Evolutionary conservation across 1,140 invertebrate genomes (phyloP).

Genomic region (Trichonephila clavata): DNA sequence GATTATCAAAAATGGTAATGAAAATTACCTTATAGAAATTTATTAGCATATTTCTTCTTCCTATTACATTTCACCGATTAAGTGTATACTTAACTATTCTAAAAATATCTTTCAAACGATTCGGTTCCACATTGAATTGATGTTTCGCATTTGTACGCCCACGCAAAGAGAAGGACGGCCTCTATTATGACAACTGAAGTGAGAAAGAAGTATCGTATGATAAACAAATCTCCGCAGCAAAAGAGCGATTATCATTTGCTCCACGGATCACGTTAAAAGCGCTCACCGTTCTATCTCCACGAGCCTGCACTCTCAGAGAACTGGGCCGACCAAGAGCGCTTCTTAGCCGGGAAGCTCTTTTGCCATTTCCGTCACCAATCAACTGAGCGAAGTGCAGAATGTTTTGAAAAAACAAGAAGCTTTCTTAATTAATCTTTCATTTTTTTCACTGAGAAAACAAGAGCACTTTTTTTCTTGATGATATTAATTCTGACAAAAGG

Average conservation of each 20-base stretch:
- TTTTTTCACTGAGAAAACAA: too few species aligned
- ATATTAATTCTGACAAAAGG: too few species aligned
- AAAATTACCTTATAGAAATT: too few species aligned
- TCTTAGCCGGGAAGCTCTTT: not conserved
- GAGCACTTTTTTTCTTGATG: too few species aligned
- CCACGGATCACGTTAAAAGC: conserved; percentile 31
- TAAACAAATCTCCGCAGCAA: conserved; percentile 48
- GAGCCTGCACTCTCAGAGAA: not conserved
- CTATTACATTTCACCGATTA: not conserved
- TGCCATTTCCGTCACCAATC: not conserved
- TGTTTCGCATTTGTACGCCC: not conserved
- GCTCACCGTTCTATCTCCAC: not conserved
- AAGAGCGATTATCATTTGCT: conserved; percentile 58
- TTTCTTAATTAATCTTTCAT: too few species aligned
- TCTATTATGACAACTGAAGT: conserved; percentile 20
- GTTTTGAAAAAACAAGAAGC: too few species aligned
- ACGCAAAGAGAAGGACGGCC: not conserved
- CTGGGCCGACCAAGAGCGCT: not conserved
- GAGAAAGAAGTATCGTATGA: conserved; percentile 12
- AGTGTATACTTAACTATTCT: not conserved
- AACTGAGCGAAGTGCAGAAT: too few species aligned
- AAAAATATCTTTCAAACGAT: not conserved
- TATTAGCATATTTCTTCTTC: not conserved
- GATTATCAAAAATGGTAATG: too few species aligned
- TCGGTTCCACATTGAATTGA: not conserved